These are phyloP conservation scores for Eupithecia vulgata DNA, from an alignment of 2,888 invertebrate genomes.

Conservation along the genomic window DNA sequence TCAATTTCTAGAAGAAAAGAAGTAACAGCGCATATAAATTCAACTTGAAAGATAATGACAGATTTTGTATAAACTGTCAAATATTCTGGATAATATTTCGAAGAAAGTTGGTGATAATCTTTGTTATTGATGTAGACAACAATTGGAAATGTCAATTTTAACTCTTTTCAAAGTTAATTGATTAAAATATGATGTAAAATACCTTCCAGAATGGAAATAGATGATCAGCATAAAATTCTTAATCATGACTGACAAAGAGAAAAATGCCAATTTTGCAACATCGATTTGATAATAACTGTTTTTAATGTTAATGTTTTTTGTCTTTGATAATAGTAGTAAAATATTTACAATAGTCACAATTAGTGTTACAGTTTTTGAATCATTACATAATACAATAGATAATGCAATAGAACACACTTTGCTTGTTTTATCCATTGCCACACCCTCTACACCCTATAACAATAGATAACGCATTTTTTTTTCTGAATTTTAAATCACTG, in stretches of 20 bases:
- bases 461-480: conserved; percentile 26
- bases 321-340: conserved; percentile 41
- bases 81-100: conserved; percentile 2
- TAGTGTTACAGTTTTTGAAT: conserved; percentile 45
- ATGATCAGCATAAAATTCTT: conserved; percentile 34
- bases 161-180: not conserved
- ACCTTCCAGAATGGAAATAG: not conserved
- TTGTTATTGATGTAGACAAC: conserved; percentile 3
- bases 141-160: conserved; percentile 9
- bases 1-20: not conserved
- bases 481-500: conserved; percentile 25
- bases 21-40: not conserved
- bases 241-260: conserved; percentile 37
- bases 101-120: not conserved
- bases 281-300: conserved; percentile 42
- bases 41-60: not conserved
- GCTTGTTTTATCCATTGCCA: conserved; percentile 40
- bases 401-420: conserved; percentile 32
- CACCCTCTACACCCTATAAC: conserved; percentile 13
- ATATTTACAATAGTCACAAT: conserved; percentile 44
- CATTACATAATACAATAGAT: conserved; percentile 42
- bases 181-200: not conserved
- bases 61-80: not conserved
- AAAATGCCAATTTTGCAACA: conserved; percentile 42
- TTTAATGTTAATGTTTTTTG: conserved; percentile 38